Evolutionary conservation across 2,888 invertebrate species (phyloP).

Genomic region (Eristalinus aeneus): DNA sequence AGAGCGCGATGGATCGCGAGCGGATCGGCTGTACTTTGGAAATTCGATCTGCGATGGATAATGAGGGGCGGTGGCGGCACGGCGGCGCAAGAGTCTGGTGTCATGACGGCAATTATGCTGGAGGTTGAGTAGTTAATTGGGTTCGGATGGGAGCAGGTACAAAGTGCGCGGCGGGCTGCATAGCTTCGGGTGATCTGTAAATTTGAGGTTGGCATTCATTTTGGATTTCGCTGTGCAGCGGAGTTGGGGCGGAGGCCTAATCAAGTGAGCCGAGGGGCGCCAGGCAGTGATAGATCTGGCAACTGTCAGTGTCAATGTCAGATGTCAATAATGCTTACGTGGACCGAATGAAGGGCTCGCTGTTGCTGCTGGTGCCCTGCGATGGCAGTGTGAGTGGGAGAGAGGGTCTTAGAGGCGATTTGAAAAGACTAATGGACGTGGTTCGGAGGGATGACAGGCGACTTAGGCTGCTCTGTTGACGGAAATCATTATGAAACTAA

Average conservation of each 20-base stretch:
- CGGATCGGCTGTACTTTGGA: constrained; percentile 39
- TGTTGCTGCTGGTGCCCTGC: neutral
- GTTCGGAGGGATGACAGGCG: neutral
- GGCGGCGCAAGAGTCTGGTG: constrained; percentile 36
- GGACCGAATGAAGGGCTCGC: neutral
- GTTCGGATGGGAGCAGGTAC: constrained; percentile 49
- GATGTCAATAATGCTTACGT: constrained; percentile 20
- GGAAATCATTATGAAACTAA: neutral
- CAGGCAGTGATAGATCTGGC: neutral
- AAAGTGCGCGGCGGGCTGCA: neutral
- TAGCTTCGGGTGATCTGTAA: neutral
- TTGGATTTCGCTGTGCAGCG: neutral
- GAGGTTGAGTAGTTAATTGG: constrained; percentile 62
- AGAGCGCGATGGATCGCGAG: constrained; percentile 11
- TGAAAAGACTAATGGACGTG: neutral
- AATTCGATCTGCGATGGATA: constrained; percentile 56
- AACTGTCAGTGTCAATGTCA: constrained; percentile 43
- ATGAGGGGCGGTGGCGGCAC: neutral
- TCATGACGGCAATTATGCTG: constrained; percentile 59
- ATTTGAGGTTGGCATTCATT: neutral
- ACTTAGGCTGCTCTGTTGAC: neutral
- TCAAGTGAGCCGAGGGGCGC: neutral
- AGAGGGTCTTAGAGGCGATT: neutral
- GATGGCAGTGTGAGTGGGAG: neutral
- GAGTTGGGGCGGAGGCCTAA: neutral